Evolutionary conservation across 2,797 vertebrate genomes (phyloP), one percentile per base, ranked within the genome.

Genomic region (Steatocranus sp.): DNA sequence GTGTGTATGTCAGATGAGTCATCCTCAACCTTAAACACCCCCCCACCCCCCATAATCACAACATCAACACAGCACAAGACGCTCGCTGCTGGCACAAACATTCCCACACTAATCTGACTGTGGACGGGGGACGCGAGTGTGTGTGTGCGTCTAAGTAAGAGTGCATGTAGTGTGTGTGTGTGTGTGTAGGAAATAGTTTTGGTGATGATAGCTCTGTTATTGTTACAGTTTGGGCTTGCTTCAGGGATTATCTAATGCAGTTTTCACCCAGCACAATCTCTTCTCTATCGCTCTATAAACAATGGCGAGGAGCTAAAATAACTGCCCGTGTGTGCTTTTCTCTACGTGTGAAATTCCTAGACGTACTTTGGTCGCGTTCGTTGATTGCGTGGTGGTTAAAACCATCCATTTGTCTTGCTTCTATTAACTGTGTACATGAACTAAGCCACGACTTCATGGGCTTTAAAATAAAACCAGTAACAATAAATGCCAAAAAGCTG

Each of bases 11-110:
- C 50, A 49, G 77, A 92, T 96, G 94, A 96, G 91, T 96, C 94
- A 95, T 90, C 81, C 81, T 89, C 80, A 92, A 92, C 92, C 90
- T 92, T 91, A 92, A 94, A 94, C 91, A 92, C 92, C 87, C 83
- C 15, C 11, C 4, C 17, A 1, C 46, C 50, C 51, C 78, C 84
- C 86, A 58, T 91, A 92, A 94, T 94, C 90, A 94, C 90, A 95
- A 94, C 92, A 95, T 93, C 91, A 93, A 94, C 92, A 93, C 63
- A 85, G 83, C 78, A 82, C 82, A 92, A 87, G 90, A 90, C 78
- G 68, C 84, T 87, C 20, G 9, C 75, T 54, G 84, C 80, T 84
- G 89, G 88, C 89, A 88, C 89, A 93, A 92, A 93, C 89, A 88
- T 90, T 92, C 89, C 90, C 90, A 87, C 89, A 91, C 87, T 86